These are phyloP conservation scores for Pemphredon lugubris DNA, from an alignment of 2,888 invertebrate species.

Conservation along the genomic window DNA sequence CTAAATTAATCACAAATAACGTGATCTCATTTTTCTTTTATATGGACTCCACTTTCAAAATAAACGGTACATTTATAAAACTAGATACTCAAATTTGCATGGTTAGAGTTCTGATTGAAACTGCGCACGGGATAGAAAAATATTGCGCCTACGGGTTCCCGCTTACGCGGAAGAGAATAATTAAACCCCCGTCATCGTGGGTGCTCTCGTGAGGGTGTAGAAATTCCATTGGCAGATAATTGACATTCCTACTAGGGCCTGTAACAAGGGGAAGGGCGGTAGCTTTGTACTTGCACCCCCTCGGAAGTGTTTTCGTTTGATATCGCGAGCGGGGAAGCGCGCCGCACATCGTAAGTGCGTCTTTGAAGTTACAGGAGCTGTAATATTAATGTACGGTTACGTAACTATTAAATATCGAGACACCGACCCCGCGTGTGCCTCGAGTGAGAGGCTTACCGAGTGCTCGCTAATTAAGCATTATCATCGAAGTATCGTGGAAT, in stretches of 20 bases:
- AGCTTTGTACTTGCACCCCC: conserved; percentile 19
- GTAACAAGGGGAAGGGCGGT: neutral
- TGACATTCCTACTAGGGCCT: conserved; percentile 47
- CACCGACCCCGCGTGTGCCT: neutral
- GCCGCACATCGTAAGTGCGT: conserved; percentile 10
- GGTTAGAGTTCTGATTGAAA: too few species aligned
- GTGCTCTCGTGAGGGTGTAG: conserved; percentile 5
- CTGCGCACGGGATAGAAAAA: too few species aligned
- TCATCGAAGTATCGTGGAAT: neutral
- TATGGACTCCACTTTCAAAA: too few species aligned
- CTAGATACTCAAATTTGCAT: too few species aligned
- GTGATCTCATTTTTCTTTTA: too few species aligned
- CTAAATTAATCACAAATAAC: too few species aligned
- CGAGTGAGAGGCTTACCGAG: neutral
- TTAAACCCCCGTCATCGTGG: too few species aligned
- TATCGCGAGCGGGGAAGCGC: conserved; percentile 18
- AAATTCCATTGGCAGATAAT: conserved; percentile 49
- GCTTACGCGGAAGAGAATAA: too few species aligned
- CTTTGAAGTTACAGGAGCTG: conserved; percentile 31
- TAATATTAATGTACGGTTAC: conserved; percentile 31
- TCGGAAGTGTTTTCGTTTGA: conserved; percentile 36
- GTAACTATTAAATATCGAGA: conserved; percentile 39
- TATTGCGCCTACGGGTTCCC: too few species aligned
- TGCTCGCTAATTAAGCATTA: neutral
- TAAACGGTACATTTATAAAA: too few species aligned